Base-by-base conservation (phyloP, 2,113 vertebrate species). In the Dicaeum eximium region DNA sequence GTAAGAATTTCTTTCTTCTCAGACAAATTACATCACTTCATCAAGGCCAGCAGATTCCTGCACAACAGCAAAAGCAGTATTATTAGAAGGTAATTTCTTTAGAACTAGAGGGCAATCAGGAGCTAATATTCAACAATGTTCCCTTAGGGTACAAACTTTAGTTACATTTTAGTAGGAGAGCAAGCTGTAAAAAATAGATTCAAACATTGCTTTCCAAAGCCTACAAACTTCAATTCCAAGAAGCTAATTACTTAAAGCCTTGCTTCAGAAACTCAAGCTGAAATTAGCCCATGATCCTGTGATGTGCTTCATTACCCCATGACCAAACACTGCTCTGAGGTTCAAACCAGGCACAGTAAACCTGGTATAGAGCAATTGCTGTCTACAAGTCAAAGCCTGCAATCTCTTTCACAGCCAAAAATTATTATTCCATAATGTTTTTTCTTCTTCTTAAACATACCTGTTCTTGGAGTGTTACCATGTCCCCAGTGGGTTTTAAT, bases 301-400 rank as follows among this genome's bases (percentile, higher is more conserved):
- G 15, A 69, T 0, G 0, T 6, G 9, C 25, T 84, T 13, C 23
- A 27, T 54, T 69, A 21, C 18, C 31, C 35, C 23, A 19, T 22
- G 38, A 19, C 8, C 60, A 58, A 66, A 91, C n/a, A 23, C 13
- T 53, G 12, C 35, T 54, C 45, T 48, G 37, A 42, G 22, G 11
- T 70, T 84, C 44, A 69, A 87, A 3, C 10, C 19, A 79, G 25
- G 31, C 12, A 56, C 22, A 17, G 37, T 8, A 77, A 86, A 37
- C 15, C 33, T n/a, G 47, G 3, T 18, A 25, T 7, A 69, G 17
- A 51, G 16, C 6, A 67, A 27, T 12, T 54, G 7, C 30, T 78
- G 30, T 23, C 57, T 62, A 21, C 47, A 67, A 24, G 28, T 35
- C 30, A 86, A n/a, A 27, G 25, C 25, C 47, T 44, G 23, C 42